phyloP scores from a whole-genome alignment of 1,140 invertebrate species.

The Drosophila auraria region DNA sequence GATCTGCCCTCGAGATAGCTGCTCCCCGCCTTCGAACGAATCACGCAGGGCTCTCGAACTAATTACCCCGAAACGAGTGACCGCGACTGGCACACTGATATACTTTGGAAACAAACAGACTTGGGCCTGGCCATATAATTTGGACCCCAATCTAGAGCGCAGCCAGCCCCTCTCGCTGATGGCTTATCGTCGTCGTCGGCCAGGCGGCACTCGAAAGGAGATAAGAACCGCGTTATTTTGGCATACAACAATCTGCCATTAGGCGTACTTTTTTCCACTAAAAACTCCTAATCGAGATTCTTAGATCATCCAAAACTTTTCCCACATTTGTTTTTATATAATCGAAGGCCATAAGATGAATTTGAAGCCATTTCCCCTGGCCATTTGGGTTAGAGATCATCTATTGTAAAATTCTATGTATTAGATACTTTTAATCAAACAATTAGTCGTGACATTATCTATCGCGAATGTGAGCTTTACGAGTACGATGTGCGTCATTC shows the following conservation, averaged over 20 bases:
- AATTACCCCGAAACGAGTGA: constrained; percentile 44
- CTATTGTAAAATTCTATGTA: neutral
- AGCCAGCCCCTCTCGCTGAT: constrained; percentile 23
- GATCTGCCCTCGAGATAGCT: constrained; percentile 30
- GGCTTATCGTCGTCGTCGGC: constrained; percentile 30
- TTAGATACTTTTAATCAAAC: constrained; percentile 38
- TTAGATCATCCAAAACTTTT: constrained; percentile 31
- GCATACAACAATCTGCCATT: constrained; percentile 27
- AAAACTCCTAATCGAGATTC: neutral
- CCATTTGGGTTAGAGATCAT: constrained; percentile 15
- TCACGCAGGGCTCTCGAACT: constrained; percentile 40
- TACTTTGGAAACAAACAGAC: constrained; percentile 27
- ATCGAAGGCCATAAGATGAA: constrained; percentile 25
- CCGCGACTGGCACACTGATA: constrained; percentile 25
- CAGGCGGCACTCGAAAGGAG: constrained; percentile 17
- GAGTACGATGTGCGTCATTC: constrained; percentile 37
- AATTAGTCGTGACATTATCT: constrained; percentile 41
- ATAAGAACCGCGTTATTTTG: constrained; percentile 39
- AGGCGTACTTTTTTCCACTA: constrained; percentile 1
- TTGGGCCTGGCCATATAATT: constrained; percentile 40
- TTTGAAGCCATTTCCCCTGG: constrained; percentile 18
- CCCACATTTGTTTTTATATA: constrained; percentile 33
- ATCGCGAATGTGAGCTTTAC: constrained; percentile 14
- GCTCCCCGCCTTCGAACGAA: constrained; percentile 7
- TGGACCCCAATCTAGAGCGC: constrained; percentile 38